Conservation (phyloP, 2,888 invertebrate species). For the Tachina grossa region DNA sequence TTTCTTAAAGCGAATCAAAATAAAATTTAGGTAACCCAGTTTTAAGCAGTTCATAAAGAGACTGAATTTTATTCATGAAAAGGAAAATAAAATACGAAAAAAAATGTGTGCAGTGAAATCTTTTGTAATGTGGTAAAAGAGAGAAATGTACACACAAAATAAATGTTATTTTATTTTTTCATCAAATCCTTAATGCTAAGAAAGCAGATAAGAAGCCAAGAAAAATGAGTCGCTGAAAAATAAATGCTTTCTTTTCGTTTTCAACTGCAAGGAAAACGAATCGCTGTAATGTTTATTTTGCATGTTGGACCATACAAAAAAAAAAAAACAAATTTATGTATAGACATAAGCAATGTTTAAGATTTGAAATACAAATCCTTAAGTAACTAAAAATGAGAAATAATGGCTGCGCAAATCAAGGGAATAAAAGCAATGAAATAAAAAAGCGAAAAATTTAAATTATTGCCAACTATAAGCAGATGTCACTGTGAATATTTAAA, state of each 20-base stretch:
- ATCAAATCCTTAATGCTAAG: constrained; percentile 49
- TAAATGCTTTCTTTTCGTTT: constrained; percentile 24
- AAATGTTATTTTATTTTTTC: constrained; percentile 35
- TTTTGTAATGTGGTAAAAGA: constrained; percentile 37
- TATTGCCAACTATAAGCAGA: constrained; percentile 34
- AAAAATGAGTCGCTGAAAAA: constrained; percentile 39
- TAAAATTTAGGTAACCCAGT: constrained; percentile 68
- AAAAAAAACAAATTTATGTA: neutral
- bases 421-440: constrained; percentile 20
- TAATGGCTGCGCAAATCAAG: constrained; percentile 19
- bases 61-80: neutral
- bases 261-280: constrained; percentile 19
- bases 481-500: neutral
- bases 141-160: constrained; percentile 14
- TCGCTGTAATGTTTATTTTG: constrained; percentile 58
- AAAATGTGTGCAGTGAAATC: constrained; percentile 30
- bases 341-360: neutral
- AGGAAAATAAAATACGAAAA: neutral
- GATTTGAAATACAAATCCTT: constrained; percentile 4
- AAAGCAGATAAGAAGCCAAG: constrained; percentile 64
- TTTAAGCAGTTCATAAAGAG: constrained; percentile 46
- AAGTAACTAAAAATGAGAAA: constrained; percentile 32
- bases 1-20: constrained; percentile 45
- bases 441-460: constrained; percentile 3
- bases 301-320: constrained; percentile 18